Percentiles rank a stretch among this genome's conserved stretches.
Conservation (phyloP, 1,140 invertebrate genomes). For the Oryctes rhinoceros region DNA sequence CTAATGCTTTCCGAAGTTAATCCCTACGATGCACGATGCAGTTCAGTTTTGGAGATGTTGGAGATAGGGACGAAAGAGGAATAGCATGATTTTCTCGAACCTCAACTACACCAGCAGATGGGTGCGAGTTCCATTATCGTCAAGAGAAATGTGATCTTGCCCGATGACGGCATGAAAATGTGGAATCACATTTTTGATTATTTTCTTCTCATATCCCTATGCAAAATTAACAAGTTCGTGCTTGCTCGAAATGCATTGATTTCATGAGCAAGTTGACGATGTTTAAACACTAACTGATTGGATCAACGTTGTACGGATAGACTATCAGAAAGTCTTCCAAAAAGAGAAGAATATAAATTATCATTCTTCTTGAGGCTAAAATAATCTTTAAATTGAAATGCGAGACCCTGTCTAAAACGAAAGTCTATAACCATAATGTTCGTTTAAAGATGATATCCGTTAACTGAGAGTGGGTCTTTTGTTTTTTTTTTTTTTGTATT, state of each 20-base stretch:
- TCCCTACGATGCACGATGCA: conserved; percentile 18
- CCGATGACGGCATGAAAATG: background rate
- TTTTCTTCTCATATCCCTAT: background rate
- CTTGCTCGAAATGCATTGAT: background rate
- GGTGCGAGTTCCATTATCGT: background rate
- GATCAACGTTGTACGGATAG: background rate
- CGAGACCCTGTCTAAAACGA: too few species aligned
- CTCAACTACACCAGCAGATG: background rate
- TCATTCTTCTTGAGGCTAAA: too few species aligned
- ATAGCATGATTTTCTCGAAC: background rate
- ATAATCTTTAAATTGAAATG: too few species aligned
- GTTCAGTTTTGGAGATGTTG: conserved; percentile 2
- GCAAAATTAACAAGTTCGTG: conserved; percentile 4
- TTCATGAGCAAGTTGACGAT: background rate
- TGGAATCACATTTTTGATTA: background rate
- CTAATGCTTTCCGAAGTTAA: background rate
- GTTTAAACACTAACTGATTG: background rate
- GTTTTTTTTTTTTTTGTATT: too few species aligned
- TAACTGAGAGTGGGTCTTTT: too few species aligned
- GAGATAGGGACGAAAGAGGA: background rate
- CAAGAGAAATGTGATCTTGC: conserved; percentile 43
- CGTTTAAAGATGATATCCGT: too few species aligned
- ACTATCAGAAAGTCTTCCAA: background rate
- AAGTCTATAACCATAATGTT: too few species aligned
- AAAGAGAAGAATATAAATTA: background rate